Percentiles rank a stretch among this genome's conserved stretches.
These are phyloP conservation scores for Corythoichthys intestinalis DNA, from an alignment of 2,113 vertebrate species.

Conservation along the genomic window DNA sequence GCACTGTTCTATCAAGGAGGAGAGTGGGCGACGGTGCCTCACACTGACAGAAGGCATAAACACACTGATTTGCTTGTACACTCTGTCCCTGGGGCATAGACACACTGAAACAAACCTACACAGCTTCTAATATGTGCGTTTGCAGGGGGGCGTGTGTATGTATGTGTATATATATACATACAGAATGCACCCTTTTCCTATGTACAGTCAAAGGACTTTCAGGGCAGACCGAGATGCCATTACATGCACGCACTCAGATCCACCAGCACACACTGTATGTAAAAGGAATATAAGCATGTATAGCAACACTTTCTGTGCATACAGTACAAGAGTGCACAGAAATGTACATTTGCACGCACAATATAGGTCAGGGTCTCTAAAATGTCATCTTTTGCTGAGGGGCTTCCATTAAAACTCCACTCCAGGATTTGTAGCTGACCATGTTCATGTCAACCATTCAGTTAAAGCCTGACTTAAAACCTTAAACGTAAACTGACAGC, in stretches of 20 bases:
- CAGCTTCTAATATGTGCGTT: slow-evolving; percentile 10
- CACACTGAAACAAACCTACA: slow-evolving; percentile 30
- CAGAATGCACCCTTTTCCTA: neutral
- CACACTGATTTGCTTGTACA: slow-evolving; percentile 59
- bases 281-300: slow-evolving; percentile 9
- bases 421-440: slow-evolving; percentile 67
- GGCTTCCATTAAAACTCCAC: slow-evolving; percentile 49
- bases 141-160: neutral
- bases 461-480: slow-evolving; percentile 79
- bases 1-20: slow-evolving; percentile 36
- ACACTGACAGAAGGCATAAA: slow-evolving; percentile 63
- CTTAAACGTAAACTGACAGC: slow-evolving; percentile 74
- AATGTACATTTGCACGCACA: neutral
- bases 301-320: neutral
- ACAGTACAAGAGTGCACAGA: slow-evolving; percentile 4
- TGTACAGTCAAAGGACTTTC: slow-evolving; percentile 27
- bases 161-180: slow-evolving; percentile 17
- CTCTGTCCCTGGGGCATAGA: slow-evolving; percentile 15
- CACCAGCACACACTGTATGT: neutral
- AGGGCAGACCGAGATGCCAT: slow-evolving; percentile 12
- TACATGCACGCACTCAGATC: slow-evolving; percentile 22
- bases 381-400: slow-evolving; percentile 34
- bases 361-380: slow-evolving; percentile 66
- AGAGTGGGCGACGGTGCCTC: slow-evolving; percentile 34
- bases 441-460: slow-evolving; percentile 66